phyloP scores from a whole-genome alignment of 2,113 vertebrate genomes.

The Scalopus aquaticus region DNA sequence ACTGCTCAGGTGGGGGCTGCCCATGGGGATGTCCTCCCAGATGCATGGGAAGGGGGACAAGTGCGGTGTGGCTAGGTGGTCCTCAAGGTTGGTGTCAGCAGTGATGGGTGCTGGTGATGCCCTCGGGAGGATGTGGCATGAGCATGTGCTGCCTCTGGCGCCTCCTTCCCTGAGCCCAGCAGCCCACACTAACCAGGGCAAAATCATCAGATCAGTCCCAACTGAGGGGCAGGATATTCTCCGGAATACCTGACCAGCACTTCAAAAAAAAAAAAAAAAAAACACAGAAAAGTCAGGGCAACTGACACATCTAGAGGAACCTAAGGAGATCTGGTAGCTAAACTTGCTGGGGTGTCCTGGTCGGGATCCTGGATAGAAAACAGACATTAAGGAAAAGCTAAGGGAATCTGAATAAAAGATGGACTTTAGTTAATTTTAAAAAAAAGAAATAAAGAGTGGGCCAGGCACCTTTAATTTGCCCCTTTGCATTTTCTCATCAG shows the following conservation, averaged over 20 bases:
- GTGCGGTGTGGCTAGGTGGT: too few species aligned
- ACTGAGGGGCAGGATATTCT: accelerated
- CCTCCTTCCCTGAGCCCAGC: neutral
- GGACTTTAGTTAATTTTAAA: neutral
- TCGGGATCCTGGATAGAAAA: neutral
- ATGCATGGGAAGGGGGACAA: neutral
- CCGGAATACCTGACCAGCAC: accelerated
- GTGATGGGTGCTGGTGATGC: neutral
- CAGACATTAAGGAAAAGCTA: too few species aligned
- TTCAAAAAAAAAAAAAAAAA: too few species aligned
- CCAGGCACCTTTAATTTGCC: accelerated
- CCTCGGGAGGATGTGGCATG: accelerated
- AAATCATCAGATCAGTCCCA: neutral
- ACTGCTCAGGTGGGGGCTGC: neutral
- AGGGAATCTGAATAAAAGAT: too few species aligned
- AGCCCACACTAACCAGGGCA: neutral
- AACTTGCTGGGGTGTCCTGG: neutral
- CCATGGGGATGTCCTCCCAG: accelerated
- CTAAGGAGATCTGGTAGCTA: accelerated
- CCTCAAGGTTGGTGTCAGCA: accelerated
- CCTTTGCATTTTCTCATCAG: neutral
- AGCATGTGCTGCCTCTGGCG: accelerated
- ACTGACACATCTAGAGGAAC: neutral
- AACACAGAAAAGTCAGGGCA: neutral
- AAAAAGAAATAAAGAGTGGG: neutral